These are phyloP conservation scores for Chironomus tentans DNA, from an alignment of 2,888 invertebrate genomes.

Conservation along the genomic window DNA sequence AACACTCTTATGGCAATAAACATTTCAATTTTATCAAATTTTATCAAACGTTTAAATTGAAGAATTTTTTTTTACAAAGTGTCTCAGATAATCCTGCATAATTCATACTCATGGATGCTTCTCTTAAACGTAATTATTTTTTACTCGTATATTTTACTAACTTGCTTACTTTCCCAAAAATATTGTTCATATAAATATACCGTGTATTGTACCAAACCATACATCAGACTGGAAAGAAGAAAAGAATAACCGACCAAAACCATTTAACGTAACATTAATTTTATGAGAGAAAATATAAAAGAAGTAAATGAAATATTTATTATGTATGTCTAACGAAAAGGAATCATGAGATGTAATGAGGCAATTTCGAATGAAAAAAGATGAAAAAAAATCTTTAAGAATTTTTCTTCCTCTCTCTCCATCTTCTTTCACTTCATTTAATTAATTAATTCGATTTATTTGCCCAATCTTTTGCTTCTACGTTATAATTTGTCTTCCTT, in stretches of 20 bases:
- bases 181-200: too few species aligned
- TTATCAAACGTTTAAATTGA: too few species aligned
- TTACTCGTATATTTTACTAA: neutral
- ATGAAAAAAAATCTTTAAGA: neutral
- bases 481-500: slow-evolving; percentile 27
- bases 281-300: neutral
- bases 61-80: too few species aligned
- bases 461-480: slow-evolving; percentile 22
- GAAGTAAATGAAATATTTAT: neutral
- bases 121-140: too few species aligned
- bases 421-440: neutral
- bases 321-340: neutral
- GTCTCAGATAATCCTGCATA: too few species aligned
- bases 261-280: neutral
- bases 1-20: too few species aligned
- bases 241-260: neutral
- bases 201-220: too few species aligned
- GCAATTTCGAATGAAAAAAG: neutral
- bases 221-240: neutral
- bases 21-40: too few species aligned
- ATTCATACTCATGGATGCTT: too few species aligned
- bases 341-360: slow-evolving; percentile 6
- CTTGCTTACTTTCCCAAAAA: neutral
- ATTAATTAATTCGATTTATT: slow-evolving; percentile 27
- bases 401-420: neutral